phyloP scores from a whole-genome alignment of 1,140 invertebrate genomes.

The Drosophila pandora region DNA sequence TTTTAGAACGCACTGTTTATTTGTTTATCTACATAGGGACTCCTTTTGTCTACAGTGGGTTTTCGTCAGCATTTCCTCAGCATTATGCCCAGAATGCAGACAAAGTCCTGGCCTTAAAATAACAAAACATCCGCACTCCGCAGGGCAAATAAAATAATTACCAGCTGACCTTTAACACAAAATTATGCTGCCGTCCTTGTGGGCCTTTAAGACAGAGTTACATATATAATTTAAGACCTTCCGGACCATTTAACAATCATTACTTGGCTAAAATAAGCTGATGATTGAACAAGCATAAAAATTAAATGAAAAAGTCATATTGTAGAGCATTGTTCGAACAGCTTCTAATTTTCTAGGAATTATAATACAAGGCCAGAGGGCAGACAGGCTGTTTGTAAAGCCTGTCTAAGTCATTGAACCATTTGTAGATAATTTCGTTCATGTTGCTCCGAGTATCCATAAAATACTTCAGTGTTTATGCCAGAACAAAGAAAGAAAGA shows the following conservation, averaged over 20 bases:
- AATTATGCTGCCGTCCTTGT: slow-evolving; percentile 41
- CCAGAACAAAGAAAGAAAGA: slow-evolving; percentile 16
- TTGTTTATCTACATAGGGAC: not conserved
- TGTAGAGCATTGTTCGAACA: not conserved
- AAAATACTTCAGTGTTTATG: slow-evolving; percentile 22
- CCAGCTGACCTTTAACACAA: slow-evolving; percentile 58
- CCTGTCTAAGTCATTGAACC: slow-evolving; percentile 19
- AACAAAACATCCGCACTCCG: slow-evolving; percentile 46
- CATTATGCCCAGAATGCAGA: not conserved
- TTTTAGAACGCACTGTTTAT: not conserved
- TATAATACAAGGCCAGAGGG: slow-evolving; percentile 7
- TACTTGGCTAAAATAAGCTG: slow-evolving; percentile 1
- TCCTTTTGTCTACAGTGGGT: not conserved
- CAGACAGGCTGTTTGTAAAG: slow-evolving; percentile 15
- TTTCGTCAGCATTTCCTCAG: not conserved
- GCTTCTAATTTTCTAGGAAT: not conserved
- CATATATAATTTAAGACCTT: slow-evolving; percentile 38
- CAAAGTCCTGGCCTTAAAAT: slow-evolving; percentile 19
- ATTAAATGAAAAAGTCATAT: slow-evolving; percentile 2
- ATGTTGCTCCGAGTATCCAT: slow-evolving; percentile 36
- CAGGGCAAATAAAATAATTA: slow-evolving; percentile 64
- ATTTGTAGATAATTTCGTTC: slow-evolving; percentile 40
- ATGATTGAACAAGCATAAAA: slow-evolving; percentile 15
- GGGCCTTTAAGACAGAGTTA: not conserved
- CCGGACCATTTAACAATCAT: slow-evolving; percentile 23